Evolutionary conservation across 2,888 invertebrate genomes (phyloP).

Genomic region (Atherix ibis): DNA sequence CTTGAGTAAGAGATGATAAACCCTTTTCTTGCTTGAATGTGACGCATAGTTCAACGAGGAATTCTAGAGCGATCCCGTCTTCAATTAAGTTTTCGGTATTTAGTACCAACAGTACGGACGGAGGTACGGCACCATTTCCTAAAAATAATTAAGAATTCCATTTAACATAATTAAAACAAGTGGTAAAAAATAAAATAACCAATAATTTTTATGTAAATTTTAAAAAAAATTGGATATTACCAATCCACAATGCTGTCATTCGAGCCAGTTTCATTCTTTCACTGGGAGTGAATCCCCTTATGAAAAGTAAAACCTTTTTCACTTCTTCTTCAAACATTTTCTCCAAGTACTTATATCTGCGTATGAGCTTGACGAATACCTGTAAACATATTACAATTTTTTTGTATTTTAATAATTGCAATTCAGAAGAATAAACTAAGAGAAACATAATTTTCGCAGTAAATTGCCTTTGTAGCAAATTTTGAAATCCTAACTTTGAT

Average conservation of each 20-base stretch:
- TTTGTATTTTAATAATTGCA: background rate
- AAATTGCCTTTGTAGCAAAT: constrained; percentile 20
- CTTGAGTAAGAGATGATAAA: constrained; percentile 64
- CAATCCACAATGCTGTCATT: constrained; percentile 88
- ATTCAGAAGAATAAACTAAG: background rate
- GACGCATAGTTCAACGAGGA: constrained; percentile 81
- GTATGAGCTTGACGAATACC: constrained; percentile 93
- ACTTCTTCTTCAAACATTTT: constrained; percentile 97
- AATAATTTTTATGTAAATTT: background rate
- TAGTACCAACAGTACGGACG: constrained; percentile 71
- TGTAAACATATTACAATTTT: constrained; percentile 20
- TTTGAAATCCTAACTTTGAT: constrained; percentile 18
- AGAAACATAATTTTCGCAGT: too few species aligned
- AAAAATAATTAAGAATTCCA: too few species aligned
- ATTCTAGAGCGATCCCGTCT: constrained; percentile 86
- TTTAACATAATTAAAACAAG: too few species aligned
- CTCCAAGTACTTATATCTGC: constrained; percentile 96
- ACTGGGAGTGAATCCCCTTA: constrained; percentile 81
- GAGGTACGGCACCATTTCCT: constrained; percentile 80
- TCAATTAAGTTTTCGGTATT: constrained; percentile 87
- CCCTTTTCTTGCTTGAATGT: constrained; percentile 87
- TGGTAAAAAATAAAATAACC: background rate
- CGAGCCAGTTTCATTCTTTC: constrained; percentile 85
- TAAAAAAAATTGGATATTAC: constrained; percentile 30
- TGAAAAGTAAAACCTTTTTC: constrained; percentile 89